Evolutionary conservation across 2,113 vertebrate genomes (phyloP), one percentile per base, ranked within the genome.

Genomic region (Nymphicus hollandicus): DNA sequence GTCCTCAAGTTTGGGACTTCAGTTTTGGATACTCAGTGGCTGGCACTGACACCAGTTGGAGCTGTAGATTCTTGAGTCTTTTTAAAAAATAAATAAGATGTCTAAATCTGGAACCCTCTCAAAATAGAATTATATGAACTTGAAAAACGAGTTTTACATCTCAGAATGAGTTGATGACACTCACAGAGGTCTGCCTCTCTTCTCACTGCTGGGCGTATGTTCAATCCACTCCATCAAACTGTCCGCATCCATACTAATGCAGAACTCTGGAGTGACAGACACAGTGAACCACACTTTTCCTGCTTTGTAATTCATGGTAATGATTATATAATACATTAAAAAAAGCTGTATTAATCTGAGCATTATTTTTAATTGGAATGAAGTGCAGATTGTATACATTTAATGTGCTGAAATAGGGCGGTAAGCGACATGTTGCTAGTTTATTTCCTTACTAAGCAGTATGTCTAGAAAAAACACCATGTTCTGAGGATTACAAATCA

Each of bases 361-460:
- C 6, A 61, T 41, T 96, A 92, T 91, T 95, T 97, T 95, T 88
- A 79, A 55, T 17, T 71, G 86, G 39, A 81, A 52, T 72, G 50
- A 71, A 96, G 61, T 37, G 44, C 76, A 89, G 69, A 84, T 39
- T 94, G 61, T 81, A 72, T 94, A 56, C 78, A 52, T 89, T 68
- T 65, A 71, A 90, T 39, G 76, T 91, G 69, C 88, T 11, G 74
- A 86, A 93, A 88, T 55, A 92, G n/a, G 47, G 77, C 2, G 2
- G 44, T 64, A 81, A 92, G 81, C 27, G 95, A 80, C 88, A 88
- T 78, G 91, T 78, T 94, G 80, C 49, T 86, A 87, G 44, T 85
- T 95, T 55, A 77, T 91, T 91, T 89, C 64, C 79, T 95, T 79
- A 65, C 61, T 56, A 74, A 87, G 61, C 88, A 79, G 19, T 44